Conservation (phyloP, 2,797 vertebrate genomes). For the Urocyon cinereoargenteus region DNA sequence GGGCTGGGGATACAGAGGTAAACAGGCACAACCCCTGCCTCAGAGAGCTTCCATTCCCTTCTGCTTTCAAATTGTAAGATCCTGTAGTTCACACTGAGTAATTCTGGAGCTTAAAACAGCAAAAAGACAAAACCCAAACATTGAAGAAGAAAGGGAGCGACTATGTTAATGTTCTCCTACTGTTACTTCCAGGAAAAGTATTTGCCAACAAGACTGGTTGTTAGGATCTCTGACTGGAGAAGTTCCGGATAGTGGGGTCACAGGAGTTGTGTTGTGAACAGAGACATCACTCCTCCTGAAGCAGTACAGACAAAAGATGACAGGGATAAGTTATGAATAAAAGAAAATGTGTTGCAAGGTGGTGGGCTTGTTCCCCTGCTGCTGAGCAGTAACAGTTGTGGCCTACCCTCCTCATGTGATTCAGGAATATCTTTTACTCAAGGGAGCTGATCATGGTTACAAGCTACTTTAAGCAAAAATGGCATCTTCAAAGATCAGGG, state of each 20-base stretch:
- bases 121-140: not conserved
- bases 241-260: not conserved
- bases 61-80: not conserved
- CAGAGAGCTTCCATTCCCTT: not conserved
- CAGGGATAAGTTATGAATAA: not conserved
- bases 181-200: conserved; percentile 26
- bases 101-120: conserved; percentile 13
- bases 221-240: not conserved
- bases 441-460: not conserved
- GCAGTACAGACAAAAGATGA: not conserved
- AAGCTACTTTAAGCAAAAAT: conserved; percentile 17
- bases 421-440: conserved; percentile 12
- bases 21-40: not conserved
- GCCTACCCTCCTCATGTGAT: not conserved
- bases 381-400: not conserved
- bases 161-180: not conserved
- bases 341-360: not conserved
- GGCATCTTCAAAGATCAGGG: not conserved
- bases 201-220: not conserved
- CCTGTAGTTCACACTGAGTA: not conserved
- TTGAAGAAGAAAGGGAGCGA: not conserved
- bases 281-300: not conserved
- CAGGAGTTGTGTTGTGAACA: not conserved
- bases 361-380: not conserved
- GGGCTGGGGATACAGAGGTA: not conserved